Base-by-base conservation (phyloP, 2,888 invertebrate genomes). In the Macrophya alboannulata region DNA sequence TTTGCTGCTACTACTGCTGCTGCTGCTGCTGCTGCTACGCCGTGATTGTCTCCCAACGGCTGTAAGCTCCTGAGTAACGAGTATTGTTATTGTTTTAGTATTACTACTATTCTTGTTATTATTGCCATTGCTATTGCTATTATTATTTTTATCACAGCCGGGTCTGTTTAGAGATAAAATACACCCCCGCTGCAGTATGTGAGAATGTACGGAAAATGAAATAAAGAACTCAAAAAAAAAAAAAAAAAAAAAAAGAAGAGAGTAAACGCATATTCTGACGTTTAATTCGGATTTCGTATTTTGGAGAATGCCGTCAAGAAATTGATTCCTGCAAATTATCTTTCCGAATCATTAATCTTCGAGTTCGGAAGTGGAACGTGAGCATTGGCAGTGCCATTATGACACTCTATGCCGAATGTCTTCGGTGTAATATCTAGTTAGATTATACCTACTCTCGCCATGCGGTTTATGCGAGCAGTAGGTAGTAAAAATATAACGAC, bases 1-100 rank as follows among this genome's bases (percentile, higher is more conserved):
- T 6, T 62, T 25, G 21, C 31, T 31, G 31, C 31, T 31, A 3
- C 31, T 31, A 3, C 31, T 31, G 31, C 31, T 31, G 31, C 31
- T 31, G 31, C 31, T 31, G 31, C 31, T 31, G 31, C 31, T 31
- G 45, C 74, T 74, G 85, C 37, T 79, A 15, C 55, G 85, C 71
- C 48, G 85, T 85, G 81, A 85, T 85, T 85, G 81, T 85, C 79
- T 85, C 81, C 81, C 81, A 55, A 79, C 85, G 81, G 85, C 72
- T 82, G 85, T 85, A 85, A 85, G 85, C 85, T 37, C 21, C 40
- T 85, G 85, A 85, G 71, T 85, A 85, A 85, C 85, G 85, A 79
- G 85, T 79, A 85, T 72, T 81, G 85, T 85, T 85, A 85, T 85
- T 85, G 85, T 85, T 85, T 81, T 85, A 85, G 85, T 85, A 85